Percentiles rank a stretch among this genome's conserved stretches.
These are phyloP conservation scores for Lates calcarifer DNA, from an alignment of 2,113 vertebrate genomes.

Conservation along the genomic window DNA sequence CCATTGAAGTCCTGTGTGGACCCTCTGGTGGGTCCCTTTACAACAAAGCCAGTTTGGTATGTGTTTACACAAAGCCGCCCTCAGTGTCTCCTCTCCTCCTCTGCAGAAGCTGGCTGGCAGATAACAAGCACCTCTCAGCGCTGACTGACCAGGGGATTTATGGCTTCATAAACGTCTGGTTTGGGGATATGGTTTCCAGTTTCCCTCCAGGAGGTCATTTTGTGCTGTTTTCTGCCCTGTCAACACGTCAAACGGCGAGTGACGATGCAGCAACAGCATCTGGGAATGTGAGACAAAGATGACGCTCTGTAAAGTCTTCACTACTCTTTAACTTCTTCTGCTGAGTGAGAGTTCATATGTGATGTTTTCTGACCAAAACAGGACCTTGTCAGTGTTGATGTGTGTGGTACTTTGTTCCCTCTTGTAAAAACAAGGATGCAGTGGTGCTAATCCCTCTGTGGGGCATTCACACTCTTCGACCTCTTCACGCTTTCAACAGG, in stretches of 20 bases:
- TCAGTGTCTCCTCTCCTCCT: conserved; percentile 45
- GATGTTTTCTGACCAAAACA: neutral
- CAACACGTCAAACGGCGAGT: conserved; percentile 11
- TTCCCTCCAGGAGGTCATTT: conserved; percentile 32
- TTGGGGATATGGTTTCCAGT: conserved; percentile 21
- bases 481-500: conserved; percentile 28
- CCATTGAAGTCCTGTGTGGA: conserved; percentile 17
- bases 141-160: conserved; percentile 56
- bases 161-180: conserved; percentile 58
- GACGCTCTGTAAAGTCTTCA: neutral
- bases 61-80: conserved; percentile 46
- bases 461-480: conserved; percentile 4
- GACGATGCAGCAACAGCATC: neutral
- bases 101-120: conserved; percentile 20
- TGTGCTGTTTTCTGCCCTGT: conserved; percentile 47
- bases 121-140: conserved; percentile 54
- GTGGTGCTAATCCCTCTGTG: conserved; percentile 10
- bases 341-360: neutral
- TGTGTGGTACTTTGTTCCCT: conserved; percentile 21
- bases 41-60: conserved; percentile 49
- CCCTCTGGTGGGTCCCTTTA: conserved; percentile 31
- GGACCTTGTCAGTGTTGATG: conserved; percentile 1
- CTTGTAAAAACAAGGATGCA: conserved; percentile 36
- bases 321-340: neutral
- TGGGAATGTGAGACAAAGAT: conserved; percentile 8